Conservation (phyloP, 2,113 vertebrate species). For the Lonchura striata region DNA sequence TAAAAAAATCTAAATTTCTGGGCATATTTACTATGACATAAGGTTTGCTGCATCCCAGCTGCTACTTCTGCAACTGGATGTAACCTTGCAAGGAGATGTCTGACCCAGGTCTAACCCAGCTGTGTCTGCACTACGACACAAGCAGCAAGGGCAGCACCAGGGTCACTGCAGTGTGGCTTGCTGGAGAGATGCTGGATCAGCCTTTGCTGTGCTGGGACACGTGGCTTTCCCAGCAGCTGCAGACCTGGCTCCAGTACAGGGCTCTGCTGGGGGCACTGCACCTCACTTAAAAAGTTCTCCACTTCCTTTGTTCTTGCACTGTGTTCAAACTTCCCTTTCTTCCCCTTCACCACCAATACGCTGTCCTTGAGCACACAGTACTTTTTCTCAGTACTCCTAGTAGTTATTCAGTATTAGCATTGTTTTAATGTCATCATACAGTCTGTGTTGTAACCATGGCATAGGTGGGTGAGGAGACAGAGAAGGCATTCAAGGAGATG, state of each 20-base stretch:
- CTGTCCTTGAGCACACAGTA: background rate
- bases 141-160: background rate
- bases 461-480: background rate
- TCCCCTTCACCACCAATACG: rapidly evolving
- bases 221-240: background rate
- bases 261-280: background rate
- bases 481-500: background rate
- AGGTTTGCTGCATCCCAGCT: background rate
- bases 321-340: background rate
- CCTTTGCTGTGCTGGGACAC: rapidly evolving
- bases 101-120: background rate
- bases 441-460: background rate
- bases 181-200: background rate
- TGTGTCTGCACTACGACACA: rapidly evolving
- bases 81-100: background rate
- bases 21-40: background rate
- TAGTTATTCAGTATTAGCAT: background rate
- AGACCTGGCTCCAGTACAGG: background rate
- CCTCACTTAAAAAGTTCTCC: background rate
- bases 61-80: background rate
- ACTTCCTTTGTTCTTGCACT: background rate
- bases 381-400: background rate
- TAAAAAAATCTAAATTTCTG: background rate
- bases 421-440: background rate
- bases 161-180: background rate